Percentiles rank a stretch among this genome's conserved stretches.
Conservation (phyloP, 2,113 vertebrate species). For the Oncorhynchus keta region DNA sequence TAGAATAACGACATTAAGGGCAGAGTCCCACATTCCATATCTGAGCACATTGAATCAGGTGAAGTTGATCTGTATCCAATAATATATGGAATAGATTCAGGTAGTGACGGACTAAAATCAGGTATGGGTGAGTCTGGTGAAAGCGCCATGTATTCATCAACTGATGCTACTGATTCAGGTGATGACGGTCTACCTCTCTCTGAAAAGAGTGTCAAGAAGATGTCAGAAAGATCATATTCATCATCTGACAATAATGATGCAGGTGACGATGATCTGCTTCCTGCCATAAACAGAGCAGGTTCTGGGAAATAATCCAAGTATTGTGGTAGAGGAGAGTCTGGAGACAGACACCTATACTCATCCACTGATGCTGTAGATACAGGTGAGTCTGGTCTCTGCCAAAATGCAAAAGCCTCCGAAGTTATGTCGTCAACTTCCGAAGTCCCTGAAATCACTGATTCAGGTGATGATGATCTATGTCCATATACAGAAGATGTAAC, state of each 20-base stretch:
- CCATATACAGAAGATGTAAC: not conserved
- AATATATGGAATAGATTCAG: not conserved
- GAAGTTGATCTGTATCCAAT: not conserved
- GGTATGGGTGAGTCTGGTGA: slow-evolving; percentile 39
- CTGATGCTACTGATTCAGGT: slow-evolving; percentile 17
- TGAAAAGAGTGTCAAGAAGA: not conserved
- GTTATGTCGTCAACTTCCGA: not conserved
- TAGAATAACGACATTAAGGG: slow-evolving; percentile 20
- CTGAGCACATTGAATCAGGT: not conserved
- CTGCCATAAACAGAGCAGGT: no score
- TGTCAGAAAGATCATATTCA: not conserved
- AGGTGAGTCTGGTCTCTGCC: no score
- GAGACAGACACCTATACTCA: no score
- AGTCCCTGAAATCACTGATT: not conserved
- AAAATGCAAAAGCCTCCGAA: no score
- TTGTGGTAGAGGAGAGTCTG: no score
- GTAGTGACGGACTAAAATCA: slow-evolving; percentile 8
- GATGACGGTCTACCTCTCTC: slow-evolving; percentile 26
- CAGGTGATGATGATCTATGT: no score
- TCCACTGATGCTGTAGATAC: no score
- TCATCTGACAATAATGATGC: not conserved
- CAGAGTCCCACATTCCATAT: slow-evolving; percentile 18
- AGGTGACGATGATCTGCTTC: no score
- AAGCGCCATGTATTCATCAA: slow-evolving; percentile 2
- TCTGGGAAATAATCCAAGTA: no score